A percentile compares a stretch with the other conserved stretches of the same genome.
These are phyloP conservation scores for Ricordea florida DNA, from an alignment of 92 coral and sea anemone species.

Conservation along the genomic window DNA sequence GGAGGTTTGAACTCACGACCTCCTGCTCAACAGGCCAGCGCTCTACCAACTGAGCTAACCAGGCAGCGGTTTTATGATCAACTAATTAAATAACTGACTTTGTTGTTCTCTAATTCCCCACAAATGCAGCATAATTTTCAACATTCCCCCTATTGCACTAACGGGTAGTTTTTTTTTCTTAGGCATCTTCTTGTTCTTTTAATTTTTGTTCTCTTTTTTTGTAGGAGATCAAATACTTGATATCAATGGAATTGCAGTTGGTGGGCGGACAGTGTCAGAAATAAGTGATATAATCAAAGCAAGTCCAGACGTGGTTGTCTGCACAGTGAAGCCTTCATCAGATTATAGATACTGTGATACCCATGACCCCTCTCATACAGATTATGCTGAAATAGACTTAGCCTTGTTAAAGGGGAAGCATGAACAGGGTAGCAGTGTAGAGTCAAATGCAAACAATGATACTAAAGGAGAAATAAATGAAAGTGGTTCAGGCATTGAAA, in stretches of 20 bases:
- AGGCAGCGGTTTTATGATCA: no score
- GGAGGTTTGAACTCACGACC: no score
- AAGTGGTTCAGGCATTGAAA: not conserved
- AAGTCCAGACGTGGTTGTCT: slow-evolving; percentile 77
- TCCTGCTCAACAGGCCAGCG: no score
- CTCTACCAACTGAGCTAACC: no score
- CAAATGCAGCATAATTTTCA: no score
- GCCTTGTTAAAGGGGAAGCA: slow-evolving; percentile 55
- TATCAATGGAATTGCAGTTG: slow-evolving; percentile 86
- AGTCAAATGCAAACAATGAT: not conserved
- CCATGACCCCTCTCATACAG: slow-evolving; percentile 58
- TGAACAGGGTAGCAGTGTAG: slow-evolving; percentile 40
- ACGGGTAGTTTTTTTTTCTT: no score
- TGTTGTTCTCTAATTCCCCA: no score
- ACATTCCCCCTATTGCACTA: no score
- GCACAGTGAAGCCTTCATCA: slow-evolving; percentile 90
- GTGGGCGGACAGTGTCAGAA: slow-evolving; percentile 78
- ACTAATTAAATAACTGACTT: no score
- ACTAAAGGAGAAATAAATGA: slow-evolving; percentile 21
- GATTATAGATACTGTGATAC: slow-evolving; percentile 83
- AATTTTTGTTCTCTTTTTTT: not conserved
- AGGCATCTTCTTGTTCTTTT: not conserved
- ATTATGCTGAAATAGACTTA: slow-evolving; percentile 90
- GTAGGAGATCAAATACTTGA: slow-evolving; percentile 93
- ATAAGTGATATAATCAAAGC: slow-evolving; percentile 89